Evolutionary conservation across 2,113 vertebrate species (phyloP).

Genomic region (Heteronetta atricapilla): DNA sequence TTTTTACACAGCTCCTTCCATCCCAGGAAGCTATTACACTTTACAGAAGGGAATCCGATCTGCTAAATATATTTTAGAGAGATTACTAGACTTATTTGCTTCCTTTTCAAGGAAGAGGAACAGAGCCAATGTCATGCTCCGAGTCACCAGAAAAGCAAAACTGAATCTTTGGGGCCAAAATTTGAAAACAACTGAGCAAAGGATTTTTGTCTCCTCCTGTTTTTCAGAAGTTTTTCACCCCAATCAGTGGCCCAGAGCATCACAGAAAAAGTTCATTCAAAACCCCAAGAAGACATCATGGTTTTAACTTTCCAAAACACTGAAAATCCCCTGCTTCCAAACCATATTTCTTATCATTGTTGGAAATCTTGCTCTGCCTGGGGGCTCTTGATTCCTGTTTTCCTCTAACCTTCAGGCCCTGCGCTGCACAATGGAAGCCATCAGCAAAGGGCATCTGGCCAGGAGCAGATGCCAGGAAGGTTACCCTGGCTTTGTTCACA

Average conservation of each 20-base stretch:
- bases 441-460: slow-evolving; percentile 7
- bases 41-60: neutral
- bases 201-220: neutral
- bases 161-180: neutral
- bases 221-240: neutral
- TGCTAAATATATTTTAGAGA: neutral
- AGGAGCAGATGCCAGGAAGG: neutral
- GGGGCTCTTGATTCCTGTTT: neutral
- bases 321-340: neutral
- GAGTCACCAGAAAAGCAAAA: neutral
- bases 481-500: neutral
- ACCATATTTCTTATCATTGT: neutral
- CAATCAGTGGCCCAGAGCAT: neutral
- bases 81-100: neutral
- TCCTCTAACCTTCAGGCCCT: neutral
- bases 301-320: neutral
- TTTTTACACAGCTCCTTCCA: neutral
- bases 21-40: neutral
- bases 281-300: rapidly evolving
- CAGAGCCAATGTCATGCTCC: neutral
- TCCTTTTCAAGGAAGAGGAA: slow-evolving; percentile 31
- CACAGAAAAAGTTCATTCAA: neutral
- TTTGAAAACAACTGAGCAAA: neutral
- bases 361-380: neutral
- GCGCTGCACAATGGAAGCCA: neutral